A percentile compares a stretch with the other conserved stretches of the same genome.
Evolutionary conservation across 2,797 vertebrate species (phyloP).

Genomic region (Malacoraja senta): DNA sequence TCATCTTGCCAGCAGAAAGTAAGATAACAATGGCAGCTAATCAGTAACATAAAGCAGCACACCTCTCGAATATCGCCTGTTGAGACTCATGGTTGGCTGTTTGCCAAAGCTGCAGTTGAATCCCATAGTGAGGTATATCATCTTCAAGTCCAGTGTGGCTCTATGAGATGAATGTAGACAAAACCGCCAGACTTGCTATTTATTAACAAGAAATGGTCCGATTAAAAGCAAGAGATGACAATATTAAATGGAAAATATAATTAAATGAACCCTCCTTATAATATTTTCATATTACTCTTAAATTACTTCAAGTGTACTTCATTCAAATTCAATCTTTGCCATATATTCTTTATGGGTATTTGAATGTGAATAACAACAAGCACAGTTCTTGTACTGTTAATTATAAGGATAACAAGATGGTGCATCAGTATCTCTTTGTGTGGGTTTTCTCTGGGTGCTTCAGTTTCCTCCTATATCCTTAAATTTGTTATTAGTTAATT

Average conservation of each 20-base stretch:
- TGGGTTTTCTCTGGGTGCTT: too few species aligned
- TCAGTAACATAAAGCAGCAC: neutral
- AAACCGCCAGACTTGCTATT: neutral
- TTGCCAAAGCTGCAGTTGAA: neutral
- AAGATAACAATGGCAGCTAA: neutral
- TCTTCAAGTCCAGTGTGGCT: neutral
- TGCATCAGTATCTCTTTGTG: too few species aligned
- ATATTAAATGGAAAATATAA: neutral
- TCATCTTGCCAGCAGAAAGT: neutral
- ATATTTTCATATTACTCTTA: neutral
- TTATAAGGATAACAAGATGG: too few species aligned
- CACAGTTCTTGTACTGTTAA: neutral
- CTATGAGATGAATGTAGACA: neutral
- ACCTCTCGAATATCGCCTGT: neutral
- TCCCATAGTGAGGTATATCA: neutral
- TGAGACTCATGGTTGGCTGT: neutral
- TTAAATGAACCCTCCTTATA: neutral
- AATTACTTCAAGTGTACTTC: neutral
- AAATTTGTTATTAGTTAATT: too few species aligned
- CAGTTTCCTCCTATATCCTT: too few species aligned
- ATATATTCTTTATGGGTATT: neutral
- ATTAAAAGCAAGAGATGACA: neutral
- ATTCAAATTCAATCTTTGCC: neutral
- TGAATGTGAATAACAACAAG: neutral
- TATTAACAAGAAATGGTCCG: neutral